Conservation (phyloP, 2,113 vertebrate genomes). For the Bothrops jararaca region DNA sequence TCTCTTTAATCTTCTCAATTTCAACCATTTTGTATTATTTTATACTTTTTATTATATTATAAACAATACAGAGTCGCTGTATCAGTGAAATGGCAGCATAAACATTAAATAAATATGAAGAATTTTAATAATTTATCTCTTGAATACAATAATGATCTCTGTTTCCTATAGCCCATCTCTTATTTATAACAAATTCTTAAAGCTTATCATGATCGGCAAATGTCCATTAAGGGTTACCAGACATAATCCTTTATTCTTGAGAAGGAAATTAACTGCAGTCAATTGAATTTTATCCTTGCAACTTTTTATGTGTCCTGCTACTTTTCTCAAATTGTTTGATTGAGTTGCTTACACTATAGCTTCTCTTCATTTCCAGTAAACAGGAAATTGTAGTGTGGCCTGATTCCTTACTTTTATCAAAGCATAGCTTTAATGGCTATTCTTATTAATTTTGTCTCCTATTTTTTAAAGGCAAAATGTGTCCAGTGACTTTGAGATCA, state of each 20-base stretch:
- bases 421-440: not conserved
- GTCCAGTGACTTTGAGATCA: constrained; percentile 88
- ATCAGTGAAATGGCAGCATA: no score
- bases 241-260: not conserved
- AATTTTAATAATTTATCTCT: no score
- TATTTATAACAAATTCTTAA: not conserved
- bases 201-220: not conserved
- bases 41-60: no score
- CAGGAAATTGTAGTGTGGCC: not conserved
- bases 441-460: constrained; percentile 10
- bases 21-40: no score
- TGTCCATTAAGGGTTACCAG: not conserved
- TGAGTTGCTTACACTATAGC: not conserved
- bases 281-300: not conserved
- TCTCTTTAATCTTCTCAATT: no score
- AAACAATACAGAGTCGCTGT: no score
- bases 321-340: not conserved
- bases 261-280: not conserved
- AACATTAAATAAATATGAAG: no score
- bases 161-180: not conserved
- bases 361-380: not conserved
- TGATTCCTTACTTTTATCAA: not conserved
- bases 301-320: not conserved
- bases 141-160: not conserved
- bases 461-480: constrained; percentile 78